phyloP scores from a whole-genome alignment of 1,140 invertebrate genomes.

The Aphis gossypii region DNA sequence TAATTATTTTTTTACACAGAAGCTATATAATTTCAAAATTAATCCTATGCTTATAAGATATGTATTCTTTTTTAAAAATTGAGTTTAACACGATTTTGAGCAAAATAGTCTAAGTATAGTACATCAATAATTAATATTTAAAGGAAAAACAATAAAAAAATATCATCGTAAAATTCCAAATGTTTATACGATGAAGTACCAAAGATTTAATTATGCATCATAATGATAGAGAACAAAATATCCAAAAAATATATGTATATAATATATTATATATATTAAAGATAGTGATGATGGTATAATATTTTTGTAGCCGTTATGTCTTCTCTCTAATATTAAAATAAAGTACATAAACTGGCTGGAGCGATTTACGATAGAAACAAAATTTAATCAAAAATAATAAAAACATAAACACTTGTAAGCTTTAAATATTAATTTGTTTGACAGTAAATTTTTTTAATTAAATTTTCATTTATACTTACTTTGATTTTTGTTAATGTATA shows the following conservation, averaged over 20 bases:
- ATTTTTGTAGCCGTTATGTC: background rate
- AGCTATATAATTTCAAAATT: background rate
- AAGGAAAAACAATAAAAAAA: background rate
- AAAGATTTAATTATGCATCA: background rate
- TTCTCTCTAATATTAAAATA: slow-evolving; percentile 12
- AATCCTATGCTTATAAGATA: background rate
- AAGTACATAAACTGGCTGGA: background rate
- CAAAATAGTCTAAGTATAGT: background rate
- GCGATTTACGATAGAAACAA: slow-evolving; percentile 19
- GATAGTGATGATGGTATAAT: background rate
- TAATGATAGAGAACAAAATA: background rate
- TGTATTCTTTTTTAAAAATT: background rate
- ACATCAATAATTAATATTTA: background rate
- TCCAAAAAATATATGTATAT: background rate
- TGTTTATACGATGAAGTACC: background rate
- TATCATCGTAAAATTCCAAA: background rate
- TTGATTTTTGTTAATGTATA: background rate
- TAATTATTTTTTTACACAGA: background rate
- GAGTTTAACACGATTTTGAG: background rate
- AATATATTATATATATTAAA: background rate
- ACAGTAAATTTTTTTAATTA: background rate
- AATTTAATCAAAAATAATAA: slow-evolving; percentile 39
- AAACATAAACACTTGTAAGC: background rate
- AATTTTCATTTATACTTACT: background rate
- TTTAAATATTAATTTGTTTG: slow-evolving; percentile 6